These are phyloP conservation scores for Lamprotornis superbus DNA, from an alignment of 2,113 vertebrate genomes.

Conservation along the genomic window DNA sequence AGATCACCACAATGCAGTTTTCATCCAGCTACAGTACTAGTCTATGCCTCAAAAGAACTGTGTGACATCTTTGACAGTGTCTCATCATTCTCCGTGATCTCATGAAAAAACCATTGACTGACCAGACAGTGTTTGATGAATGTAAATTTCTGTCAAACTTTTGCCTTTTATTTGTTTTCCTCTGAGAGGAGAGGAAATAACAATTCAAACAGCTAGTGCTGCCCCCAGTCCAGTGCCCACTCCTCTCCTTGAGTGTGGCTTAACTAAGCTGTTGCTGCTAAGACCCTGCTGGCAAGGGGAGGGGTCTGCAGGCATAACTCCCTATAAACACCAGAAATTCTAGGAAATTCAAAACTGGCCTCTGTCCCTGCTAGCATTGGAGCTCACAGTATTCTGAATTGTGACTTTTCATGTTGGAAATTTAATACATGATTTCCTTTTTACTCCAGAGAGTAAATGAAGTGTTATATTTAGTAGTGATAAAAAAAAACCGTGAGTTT, in stretches of 20 bases:
- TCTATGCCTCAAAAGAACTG: neutral
- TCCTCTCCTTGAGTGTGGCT: rapidly evolving
- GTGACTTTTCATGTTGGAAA: neutral
- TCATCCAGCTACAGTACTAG: neutral
- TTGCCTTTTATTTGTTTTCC: neutral
- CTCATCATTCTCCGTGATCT: neutral
- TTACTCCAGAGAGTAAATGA: neutral
- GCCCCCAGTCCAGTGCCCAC: neutral
- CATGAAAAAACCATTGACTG: neutral
- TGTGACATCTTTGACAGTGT: neutral
- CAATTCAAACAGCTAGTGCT: neutral
- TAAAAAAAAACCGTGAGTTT: neutral
- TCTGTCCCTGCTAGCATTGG: neutral
- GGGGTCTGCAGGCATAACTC: neutral
- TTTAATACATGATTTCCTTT: neutral
- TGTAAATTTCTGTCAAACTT: neutral
- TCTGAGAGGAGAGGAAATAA: neutral
- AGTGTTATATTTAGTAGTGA: neutral
- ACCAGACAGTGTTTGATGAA: neutral
- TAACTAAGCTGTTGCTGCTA: neutral
- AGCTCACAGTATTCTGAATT: neutral
- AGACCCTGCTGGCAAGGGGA: neutral
- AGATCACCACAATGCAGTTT: neutral
- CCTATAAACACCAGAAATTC: neutral
- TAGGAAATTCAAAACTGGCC: neutral